Evolutionary conservation across 2,797 vertebrate genomes (phyloP), one percentile per base, ranked within the genome.

Genomic region (Enteromius radiatus): DNA sequence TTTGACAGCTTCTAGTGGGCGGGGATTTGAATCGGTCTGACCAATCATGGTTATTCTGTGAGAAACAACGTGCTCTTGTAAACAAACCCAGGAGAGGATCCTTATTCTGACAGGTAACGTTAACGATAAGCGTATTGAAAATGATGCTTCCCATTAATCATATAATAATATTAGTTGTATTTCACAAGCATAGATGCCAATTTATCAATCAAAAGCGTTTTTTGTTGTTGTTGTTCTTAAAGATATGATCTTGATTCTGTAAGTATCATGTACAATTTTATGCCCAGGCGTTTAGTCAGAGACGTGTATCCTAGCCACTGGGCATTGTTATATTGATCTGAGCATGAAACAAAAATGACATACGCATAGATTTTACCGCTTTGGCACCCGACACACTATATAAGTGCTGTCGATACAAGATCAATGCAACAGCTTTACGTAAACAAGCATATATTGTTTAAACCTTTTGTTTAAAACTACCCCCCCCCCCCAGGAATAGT

Each of bases 51-150:
- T 33, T 52, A 81, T 83, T 85, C 52, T 3, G 65, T 6, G n/a
- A 38, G 38, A 56, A 85, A 87, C 92, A 92, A 88, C 94, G 92
- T 95, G 95, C 80, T 86, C 5, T 75, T 28, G 94, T 96, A 93
- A 95, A 96, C 93, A 96, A 81, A 91, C 17, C 7, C 59, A 87
- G 56, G 3, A 69, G 47, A 2, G 80, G 86, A 31, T 31, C 15
- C 28, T 64, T 33, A 64, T 56, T 82, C 73, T 76, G 73, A 76
- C 71, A 74, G 26, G 26, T n/a, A n/a, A n/a, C n/a, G n/a, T n/a
- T 28, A 23, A 38, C 4, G 19, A 5, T 4, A 76, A 28, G 10
- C 5, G 5, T 17, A 3, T 11, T 3, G 4, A 38, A 56, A 41
- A 59, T 2, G 4, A 11, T 11, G 17, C 4, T 28, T 41, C 17